Evolutionary conservation across 92 coral and sea anemone genomes (phyloP).

Genomic region (Zoanthus gigantus): DNA sequence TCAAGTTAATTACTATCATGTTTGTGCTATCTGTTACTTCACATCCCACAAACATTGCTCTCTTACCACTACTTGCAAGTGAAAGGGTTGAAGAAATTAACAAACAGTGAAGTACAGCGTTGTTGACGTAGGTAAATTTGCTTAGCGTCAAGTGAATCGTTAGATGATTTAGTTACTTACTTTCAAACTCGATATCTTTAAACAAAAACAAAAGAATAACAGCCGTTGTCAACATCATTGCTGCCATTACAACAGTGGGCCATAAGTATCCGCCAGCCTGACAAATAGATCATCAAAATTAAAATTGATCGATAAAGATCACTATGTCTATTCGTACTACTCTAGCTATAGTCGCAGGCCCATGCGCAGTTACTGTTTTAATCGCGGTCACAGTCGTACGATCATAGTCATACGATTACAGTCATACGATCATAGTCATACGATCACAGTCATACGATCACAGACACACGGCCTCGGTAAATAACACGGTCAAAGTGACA

Average conservation of each 20-base stretch:
- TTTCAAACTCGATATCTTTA: neutral
- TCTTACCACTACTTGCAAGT: too few species aligned
- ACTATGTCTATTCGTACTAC: neutral
- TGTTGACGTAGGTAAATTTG: too few species aligned
- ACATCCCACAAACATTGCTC: too few species aligned
- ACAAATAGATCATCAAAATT: neutral
- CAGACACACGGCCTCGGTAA: neutral
- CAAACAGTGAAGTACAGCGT: too few species aligned
- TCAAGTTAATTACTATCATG: too few species aligned
- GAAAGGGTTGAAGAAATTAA: too few species aligned
- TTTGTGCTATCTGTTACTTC: too few species aligned
- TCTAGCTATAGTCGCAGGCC: neutral
- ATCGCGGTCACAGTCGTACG: neutral
- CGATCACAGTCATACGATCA: neutral
- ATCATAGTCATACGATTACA: neutral
- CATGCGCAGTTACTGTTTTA: neutral
- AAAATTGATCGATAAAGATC: too few species aligned
- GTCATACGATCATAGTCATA: neutral
- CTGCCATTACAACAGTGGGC: constrained; percentile 1
- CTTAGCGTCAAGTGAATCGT: too few species aligned
- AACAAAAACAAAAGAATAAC: neutral
- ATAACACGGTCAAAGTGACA: neutral
- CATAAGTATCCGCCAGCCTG: constrained; percentile 1
- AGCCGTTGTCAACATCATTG: constrained; percentile 2
- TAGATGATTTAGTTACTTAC: neutral